Percentiles rank a stretch among this genome's conserved stretches.
Evolutionary conservation across 1,140 invertebrate genomes (phyloP).

Genomic region (Xylocopa sonorina): DNA sequence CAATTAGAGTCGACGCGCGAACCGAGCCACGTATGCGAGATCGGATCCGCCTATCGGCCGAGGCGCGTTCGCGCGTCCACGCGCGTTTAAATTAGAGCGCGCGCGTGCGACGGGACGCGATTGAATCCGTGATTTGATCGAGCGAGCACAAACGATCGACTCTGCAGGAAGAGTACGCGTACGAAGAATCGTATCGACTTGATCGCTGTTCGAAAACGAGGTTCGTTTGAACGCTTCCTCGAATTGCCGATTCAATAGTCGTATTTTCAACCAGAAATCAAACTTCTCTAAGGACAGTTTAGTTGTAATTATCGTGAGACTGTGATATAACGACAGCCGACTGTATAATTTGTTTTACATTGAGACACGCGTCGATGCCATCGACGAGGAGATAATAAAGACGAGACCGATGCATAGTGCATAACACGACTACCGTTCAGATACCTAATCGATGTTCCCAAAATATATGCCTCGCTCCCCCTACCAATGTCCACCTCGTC

Average conservation of each 20-base stretch:
- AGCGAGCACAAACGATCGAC: too few relatives aligned
- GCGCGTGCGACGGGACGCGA: constrained; percentile 14
- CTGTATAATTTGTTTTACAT: constrained; percentile 72
- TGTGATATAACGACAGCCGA: constrained; percentile 73
- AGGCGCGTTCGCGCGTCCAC: not conserved
- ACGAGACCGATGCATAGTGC: constrained; percentile 50
- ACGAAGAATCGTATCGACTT: too few relatives aligned
- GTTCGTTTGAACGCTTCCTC: too few relatives aligned
- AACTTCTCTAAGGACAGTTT: constrained; percentile 63
- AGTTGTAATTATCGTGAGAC: constrained; percentile 72
- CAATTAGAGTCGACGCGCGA: constrained; percentile 44
- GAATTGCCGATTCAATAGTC: constrained; percentile 58
- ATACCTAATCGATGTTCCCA: constrained; percentile 32
- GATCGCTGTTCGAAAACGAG: too few relatives aligned
- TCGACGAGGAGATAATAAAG: constrained; percentile 61
- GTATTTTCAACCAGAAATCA: constrained; percentile 39
- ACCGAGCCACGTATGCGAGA: not conserved
- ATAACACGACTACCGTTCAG: not conserved
- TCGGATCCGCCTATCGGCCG: not conserved
- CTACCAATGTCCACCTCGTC: too few relatives aligned
- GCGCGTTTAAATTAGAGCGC: constrained; percentile 13
- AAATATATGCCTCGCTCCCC: constrained; percentile 6
- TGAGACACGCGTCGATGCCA: constrained; percentile 46
- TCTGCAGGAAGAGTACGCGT: too few relatives aligned
- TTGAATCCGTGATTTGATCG: too few relatives aligned